Evolutionary conservation across 2,797 vertebrate species (phyloP).

Genomic region (Crocidura indochinensis): DNA sequence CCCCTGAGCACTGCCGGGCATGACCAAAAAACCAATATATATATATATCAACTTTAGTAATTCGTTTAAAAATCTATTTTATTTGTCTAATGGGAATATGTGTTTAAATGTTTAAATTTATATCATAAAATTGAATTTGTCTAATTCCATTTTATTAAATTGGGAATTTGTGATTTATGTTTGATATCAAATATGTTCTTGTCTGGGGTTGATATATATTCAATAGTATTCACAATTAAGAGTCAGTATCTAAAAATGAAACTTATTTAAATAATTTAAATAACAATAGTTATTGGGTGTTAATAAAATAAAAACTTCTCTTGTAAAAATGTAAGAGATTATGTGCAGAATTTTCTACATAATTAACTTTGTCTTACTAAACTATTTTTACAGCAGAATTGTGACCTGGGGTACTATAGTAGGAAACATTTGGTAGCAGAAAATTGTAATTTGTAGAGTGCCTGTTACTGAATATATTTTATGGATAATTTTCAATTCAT

Average conservation of each 20-base stretch:
- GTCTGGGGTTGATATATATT: not conserved
- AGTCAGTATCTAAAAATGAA: not conserved
- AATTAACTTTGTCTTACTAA: conserved; percentile 71
- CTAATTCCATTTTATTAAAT: not conserved
- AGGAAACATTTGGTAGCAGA: conserved; percentile 62
- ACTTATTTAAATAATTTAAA: conserved; percentile 62
- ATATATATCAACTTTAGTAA: no score
- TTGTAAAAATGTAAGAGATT: conserved; percentile 30
- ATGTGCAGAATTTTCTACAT: conserved; percentile 65
- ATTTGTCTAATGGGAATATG: not conserved
- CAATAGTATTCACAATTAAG: not conserved
- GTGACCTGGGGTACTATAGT: conserved; percentile 40
- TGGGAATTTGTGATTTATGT: not conserved
- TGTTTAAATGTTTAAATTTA: not conserved
- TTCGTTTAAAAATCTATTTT: no score
- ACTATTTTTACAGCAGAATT: conserved; percentile 65
- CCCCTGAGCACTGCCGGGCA: no score
- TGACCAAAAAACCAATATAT: no score
- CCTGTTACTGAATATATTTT: conserved; percentile 30
- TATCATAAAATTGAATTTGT: not conserved
- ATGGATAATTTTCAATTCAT: conserved; percentile 66
- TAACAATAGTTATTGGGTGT: not conserved
- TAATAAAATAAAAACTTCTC: not conserved
- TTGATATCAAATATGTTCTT: conserved; percentile 38
- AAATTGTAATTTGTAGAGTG: conserved; percentile 29